Base-by-base conservation (phyloP, 2,113 vertebrate genomes). In the Larimichthys crocea region DNA sequence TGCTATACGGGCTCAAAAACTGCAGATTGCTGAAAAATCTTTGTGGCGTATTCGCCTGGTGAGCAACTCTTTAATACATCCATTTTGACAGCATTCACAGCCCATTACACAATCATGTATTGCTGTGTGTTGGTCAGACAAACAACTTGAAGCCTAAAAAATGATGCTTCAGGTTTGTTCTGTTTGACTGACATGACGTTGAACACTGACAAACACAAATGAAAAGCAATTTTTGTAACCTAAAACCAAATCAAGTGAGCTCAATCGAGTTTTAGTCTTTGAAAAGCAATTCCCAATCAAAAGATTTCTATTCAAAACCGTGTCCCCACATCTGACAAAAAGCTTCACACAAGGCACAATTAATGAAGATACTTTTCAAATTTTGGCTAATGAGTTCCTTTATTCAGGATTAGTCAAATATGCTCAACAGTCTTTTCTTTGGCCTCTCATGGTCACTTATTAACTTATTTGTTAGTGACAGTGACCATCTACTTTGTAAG, bases 391-490 rank as follows among this genome's bases (percentile, higher is more conserved):
- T 63, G 62, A 63, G 20, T 74, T 62, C 55, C 35, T 60, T 22
- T 52, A 24, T 60, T 83, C 71, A 70, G 29, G 57, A 74, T 59
- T 35, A 46, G 12, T 46, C 8, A 70, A 42, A 79, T n/a, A 31
- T 56, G 31, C 16, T 46, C 50, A 65, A 9, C 12, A 5, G 12
- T 3, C 48, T 22, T 40, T 40, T 48, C 24, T 24, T 68, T 64
- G 67, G 44, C 22, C 35, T 59, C 17, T 59, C 62, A 26, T 40
- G 20, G 59, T 74, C 59, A 74, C 24, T 24, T 24, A 24, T 24
- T 14, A 14, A 4, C 24, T 50, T 35, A 86, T 88, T 83, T 79
- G 26, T 70, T 22, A 24, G 17, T 46, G 15, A 68, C 16, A 57
- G 48, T 14, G 22, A 69, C 63, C 52, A 49, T 76, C 69, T 35